Conservation (phyloP, 1,140 invertebrate genomes). For the Drosophila melanogaster region Release_6_plus_ISO1_MT NC_004354.4:14753001-14753500, state of each 20-base stretch:
- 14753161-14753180: too few species aligned
- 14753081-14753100: too few species aligned
- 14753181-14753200: too few species aligned
- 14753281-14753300: slow-evolving; percentile 15
- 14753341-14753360: slow-evolving; percentile 25
- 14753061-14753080: too few species aligned
- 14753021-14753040: too few species aligned
- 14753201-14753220: too few species aligned
- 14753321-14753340: slow-evolving; percentile 21
- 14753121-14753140: too few species aligned
- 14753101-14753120: too few species aligned
- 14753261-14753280: slow-evolving; percentile 9
- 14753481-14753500: slow-evolving; percentile 40
- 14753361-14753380: neutral
- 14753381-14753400: slow-evolving; percentile 26
- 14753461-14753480: slow-evolving; percentile 19
- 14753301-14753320: slow-evolving; percentile 1
- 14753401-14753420: slow-evolving; percentile 31
- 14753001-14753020: too few species aligned
- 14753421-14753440: slow-evolving; percentile 11
- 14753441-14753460: slow-evolving; percentile 28
- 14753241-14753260: neutral
- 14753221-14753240: too few species aligned
- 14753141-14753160: too few species aligned
- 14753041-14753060: too few species aligned